phyloP scores from a whole-genome alignment of 1,140 invertebrate genomes.

The Saccostrea echinata region DNA sequence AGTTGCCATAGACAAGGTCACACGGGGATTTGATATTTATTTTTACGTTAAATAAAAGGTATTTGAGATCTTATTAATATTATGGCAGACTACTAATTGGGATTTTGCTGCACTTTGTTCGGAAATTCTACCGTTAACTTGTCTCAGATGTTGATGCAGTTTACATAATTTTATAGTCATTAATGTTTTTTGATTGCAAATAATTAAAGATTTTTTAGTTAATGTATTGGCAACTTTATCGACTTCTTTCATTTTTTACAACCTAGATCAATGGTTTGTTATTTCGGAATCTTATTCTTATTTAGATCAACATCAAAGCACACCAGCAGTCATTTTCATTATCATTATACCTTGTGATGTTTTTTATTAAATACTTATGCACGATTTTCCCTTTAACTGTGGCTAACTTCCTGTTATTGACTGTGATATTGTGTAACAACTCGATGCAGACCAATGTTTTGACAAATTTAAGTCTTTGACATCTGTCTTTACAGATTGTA shows the following conservation, averaged over 20 bases:
- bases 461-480: not conserved
- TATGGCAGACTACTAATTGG: slow-evolving; percentile 1
- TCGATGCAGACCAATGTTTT: not conserved
- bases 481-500: not conserved
- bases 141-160: not conserved
- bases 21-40: not conserved
- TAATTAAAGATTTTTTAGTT: slow-evolving; percentile 1
- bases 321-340: slow-evolving; percentile 5
- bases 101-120: not conserved
- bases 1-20: not conserved
- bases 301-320: not conserved
- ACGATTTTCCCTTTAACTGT: not conserved
- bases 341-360: not conserved
- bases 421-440: not conserved
- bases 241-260: not conserved
- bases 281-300: not conserved
- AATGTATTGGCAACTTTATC: slow-evolving; percentile 14
- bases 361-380: not conserved
- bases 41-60: not conserved
- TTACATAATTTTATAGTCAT: not conserved
- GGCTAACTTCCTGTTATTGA: not conserved
- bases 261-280: not conserved
- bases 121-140: not conserved
- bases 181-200: slow-evolving; percentile 13
- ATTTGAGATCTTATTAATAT: slow-evolving; percentile 11